Conservation (phyloP, 2,797 vertebrate species). For the Intellagama lesueurii region DNA sequence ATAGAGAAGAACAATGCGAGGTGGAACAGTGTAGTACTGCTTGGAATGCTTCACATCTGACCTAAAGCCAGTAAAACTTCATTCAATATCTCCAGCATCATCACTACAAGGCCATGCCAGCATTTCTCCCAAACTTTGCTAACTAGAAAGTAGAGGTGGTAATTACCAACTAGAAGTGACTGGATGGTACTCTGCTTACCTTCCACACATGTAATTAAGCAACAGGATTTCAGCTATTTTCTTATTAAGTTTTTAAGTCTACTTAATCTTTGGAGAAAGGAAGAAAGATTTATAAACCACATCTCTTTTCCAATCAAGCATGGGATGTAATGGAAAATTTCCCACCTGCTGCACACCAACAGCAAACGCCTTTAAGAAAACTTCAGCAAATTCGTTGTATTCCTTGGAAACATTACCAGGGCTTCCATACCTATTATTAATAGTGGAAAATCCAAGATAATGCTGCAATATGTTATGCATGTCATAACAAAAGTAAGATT, state of each 20-base stretch:
- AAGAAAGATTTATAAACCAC: neutral
- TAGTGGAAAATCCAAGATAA: slow-evolving; percentile 51
- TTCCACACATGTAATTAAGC: no score
- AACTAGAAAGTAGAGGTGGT: neutral
- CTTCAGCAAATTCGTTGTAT: slow-evolving; percentile 96
- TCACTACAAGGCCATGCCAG: neutral
- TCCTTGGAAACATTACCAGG: slow-evolving; percentile 99
- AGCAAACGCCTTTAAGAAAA: slow-evolving; percentile 98
- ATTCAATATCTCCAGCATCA: neutral
- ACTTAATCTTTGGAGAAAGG: neutral
- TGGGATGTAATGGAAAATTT: neutral
- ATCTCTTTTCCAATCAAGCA: neutral
- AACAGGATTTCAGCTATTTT: neutral
- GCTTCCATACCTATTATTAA: slow-evolving; percentile 91
- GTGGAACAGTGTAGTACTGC: neutral
- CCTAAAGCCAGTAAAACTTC: neutral
- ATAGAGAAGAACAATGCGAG: neutral
- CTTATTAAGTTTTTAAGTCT: neutral
- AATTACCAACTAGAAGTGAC: neutral
- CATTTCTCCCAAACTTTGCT: neutral
- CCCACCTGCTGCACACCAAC: slow-evolving; percentile 95
- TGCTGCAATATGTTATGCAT: slow-evolving; percentile 31
- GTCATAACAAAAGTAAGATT: slow-evolving; percentile 4
- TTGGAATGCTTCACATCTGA: neutral
- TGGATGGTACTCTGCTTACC: no score